Base-by-base conservation (phyloP, 2,797 vertebrate genomes). In the Garrulus glandarius region DNA sequence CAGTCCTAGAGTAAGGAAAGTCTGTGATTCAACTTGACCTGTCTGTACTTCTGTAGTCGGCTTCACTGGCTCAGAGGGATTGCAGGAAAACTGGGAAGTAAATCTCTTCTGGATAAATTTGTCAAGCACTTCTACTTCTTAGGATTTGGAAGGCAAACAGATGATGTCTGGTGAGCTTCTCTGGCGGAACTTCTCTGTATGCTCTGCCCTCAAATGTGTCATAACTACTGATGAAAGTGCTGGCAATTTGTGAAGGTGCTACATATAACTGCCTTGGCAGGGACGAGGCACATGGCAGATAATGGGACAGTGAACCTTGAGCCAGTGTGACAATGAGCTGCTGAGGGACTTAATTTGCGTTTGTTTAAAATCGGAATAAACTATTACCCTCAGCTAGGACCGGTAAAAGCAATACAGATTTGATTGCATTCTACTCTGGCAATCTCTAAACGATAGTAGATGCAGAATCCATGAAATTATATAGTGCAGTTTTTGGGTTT, bases 291-390 rank as follows among this genome's bases (percentile, higher is more conserved):
- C 83, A 27, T 5, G 30, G 21, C 57, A 74, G 30, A 39, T 74
- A 91, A 78, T 53, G 27, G 27, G 56, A 61, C 57, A 46, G 32
- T 27, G 50, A 80, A 82, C 76, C 75, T 80, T 69, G 67, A 95
- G 64, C 70, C 10, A 5, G 46, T 23, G 43, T 91, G 84, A 57
- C 76, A 81, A 9, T 49, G 59, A 94, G 77, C 50, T 92, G 56
- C 68, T 52, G 64, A 87, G 81, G 34, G 65, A 93, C 69, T 92
- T 96, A 55, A 91, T 84, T 95, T 13, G 6, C 76, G 30, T 87
- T 72, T 60, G 80, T 72, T 72, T 96, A 82, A 95, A 96, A 92
- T 11, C 7, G 5, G 89, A 94, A 95, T 88, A 83, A 95, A 63
- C 86, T 83, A n/a, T 77, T 92, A 39, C 68, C 36, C 60, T 80